phyloP scores from a whole-genome alignment of 2,113 vertebrate genomes.

The Fulica atra region DNA sequence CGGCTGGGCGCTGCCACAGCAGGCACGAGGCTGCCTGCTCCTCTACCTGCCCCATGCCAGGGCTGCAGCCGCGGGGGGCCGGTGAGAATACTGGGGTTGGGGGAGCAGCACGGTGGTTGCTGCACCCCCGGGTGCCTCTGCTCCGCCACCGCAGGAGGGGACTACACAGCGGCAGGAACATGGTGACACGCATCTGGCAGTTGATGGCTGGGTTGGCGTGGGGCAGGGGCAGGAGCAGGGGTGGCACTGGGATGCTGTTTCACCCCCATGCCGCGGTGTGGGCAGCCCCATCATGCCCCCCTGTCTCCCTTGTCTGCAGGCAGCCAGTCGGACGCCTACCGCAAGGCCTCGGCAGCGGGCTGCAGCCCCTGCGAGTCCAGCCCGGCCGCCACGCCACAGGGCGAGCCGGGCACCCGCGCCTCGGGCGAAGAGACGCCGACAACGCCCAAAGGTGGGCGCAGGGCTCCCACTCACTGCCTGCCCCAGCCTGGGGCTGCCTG shows the following conservation, averaged over 20 bases:
- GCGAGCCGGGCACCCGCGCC: conserved; percentile 56
- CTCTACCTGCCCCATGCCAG: neutral
- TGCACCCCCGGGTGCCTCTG: neutral
- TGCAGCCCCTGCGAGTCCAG: conserved; percentile 78
- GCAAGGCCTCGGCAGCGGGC: conserved; percentile 74
- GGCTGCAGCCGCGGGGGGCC: neutral
- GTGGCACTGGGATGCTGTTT: neutral
- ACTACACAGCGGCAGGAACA: rapidly evolving
- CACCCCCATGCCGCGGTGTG: rapidly evolving
- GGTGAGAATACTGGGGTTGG: neutral
- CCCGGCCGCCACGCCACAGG: conserved; percentile 67
- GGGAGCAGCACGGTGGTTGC: rapidly evolving
- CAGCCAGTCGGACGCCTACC: conserved; percentile 79
- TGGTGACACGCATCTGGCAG: rapidly evolving
- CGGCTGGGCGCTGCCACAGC: rapidly evolving
- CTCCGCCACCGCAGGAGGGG: neutral
- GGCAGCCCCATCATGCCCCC: neutral
- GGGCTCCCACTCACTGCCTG: neutral
- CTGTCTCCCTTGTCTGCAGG: conserved; percentile 67
- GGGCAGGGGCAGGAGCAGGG: neutral
- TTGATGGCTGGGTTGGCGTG: rapidly evolving
- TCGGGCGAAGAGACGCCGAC: conserved; percentile 65
- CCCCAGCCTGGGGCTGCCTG: neutral
- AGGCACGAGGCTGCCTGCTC: neutral
- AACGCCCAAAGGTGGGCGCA: conserved; percentile 62